A percentile compares a stretch with the other conserved stretches of the same genome.
These are phyloP conservation scores for Bujurquina vittata DNA, from an alignment of 2,113 vertebrate species.

Conservation along the genomic window DNA sequence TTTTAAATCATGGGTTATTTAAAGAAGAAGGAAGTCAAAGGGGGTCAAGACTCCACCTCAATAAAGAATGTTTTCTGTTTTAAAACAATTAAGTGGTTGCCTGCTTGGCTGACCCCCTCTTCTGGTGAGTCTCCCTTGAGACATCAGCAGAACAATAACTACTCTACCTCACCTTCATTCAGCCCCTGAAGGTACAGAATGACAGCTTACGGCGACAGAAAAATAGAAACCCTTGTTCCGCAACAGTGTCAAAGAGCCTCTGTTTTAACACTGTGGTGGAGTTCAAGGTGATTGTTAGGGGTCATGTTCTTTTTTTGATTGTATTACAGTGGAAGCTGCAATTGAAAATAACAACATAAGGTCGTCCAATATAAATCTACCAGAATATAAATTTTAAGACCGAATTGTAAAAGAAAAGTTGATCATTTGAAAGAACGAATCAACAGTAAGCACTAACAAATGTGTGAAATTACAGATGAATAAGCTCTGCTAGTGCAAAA, in stretches of 20 bases:
- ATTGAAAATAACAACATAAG: background rate
- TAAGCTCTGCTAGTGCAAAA: background rate
- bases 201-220: background rate
- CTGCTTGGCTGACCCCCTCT: constrained; percentile 78
- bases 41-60: constrained; percentile 71
- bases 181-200: constrained; percentile 28
- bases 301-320: background rate
- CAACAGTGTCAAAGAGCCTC: constrained; percentile 10
- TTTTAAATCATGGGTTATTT: constrained; percentile 73
- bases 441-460: background rate
- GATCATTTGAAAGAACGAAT: background rate
- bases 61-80: constrained; percentile 79
- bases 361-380: background rate
- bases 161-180: constrained; percentile 55
- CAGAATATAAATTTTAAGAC: background rate
- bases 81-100: constrained; percentile 78
- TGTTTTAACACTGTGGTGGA: background rate
- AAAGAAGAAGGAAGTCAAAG: constrained; percentile 75
- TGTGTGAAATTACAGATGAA: background rate
- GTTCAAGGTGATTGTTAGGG: background rate
- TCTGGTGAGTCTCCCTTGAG: constrained; percentile 67
- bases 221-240: constrained; percentile 20
- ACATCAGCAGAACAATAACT: constrained; percentile 70
- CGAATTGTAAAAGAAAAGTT: background rate
- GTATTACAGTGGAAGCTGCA: background rate